Base-by-base conservation (phyloP, 1,140 invertebrate species). In the Dendrolimus kikuchii region DNA sequence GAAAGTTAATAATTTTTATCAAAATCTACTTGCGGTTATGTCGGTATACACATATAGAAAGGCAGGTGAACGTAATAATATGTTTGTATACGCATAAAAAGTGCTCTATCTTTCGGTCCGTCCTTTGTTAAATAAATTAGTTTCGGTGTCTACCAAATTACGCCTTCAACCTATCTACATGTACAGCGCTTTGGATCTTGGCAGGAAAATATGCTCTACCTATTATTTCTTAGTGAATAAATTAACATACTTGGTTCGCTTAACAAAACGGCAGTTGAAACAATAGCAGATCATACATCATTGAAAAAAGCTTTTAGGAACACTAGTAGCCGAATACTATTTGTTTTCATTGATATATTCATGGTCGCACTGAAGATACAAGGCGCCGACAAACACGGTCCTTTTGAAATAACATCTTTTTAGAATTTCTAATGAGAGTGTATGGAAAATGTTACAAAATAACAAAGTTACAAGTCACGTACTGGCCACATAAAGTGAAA, bases 101-200 rank as follows among this genome's bases (percentile, higher is more conserved):
- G 67, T 78, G 68, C 53, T 81, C 74, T 82, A 81, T 82, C 79
- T 67, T 77, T 71, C 74, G 79, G 74, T 68, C 74, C 64, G 68
- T 81, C 79, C 81, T 85, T 88, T 88, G 87, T 88, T 87, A 87
- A 88, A 88, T 88, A 88, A 88, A 88, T 88, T 88, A 88, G 87
- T 83, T 88, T 87, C 86, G 87, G 87, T 88, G 82, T 88, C 87
- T 88, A 88, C 87, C 85, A 88, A 86, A 88, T 88, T 88, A 88
- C 87, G 87, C 87, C 74, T 77, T 73, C 48, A 63, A 81, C 68
- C 73, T 82, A 79, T 83, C 70, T 81, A 75, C 74, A 81, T 74
- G 72, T 81, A 80, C 57, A 77, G 57, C 68, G 60, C 64, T 76
- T 52, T 70, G 66, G 74, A 78, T 77, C 74, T 79, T 71, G 65